Evolutionary conservation across 2,113 vertebrate genomes (phyloP).

Genomic region (Theropithecus gelada): DNA sequence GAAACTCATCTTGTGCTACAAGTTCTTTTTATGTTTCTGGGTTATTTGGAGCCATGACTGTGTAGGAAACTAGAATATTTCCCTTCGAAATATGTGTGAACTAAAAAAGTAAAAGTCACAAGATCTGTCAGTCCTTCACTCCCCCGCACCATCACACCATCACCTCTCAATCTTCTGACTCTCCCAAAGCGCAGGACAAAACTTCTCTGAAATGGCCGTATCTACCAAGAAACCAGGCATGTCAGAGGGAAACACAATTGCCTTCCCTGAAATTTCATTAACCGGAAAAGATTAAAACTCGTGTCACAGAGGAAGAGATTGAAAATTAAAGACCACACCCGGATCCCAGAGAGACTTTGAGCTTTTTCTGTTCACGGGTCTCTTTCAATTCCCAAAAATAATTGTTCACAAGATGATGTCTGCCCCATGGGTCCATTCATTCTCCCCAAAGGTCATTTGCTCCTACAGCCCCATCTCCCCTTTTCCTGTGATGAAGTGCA

Average conservation of each 20-base stretch:
- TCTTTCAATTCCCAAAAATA: neutral
- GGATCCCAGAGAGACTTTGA: neutral
- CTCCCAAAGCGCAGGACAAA: neutral
- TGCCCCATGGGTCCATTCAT: neutral
- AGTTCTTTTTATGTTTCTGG: neutral
- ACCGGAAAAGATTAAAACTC: neutral
- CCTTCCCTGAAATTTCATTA: neutral
- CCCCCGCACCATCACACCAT: neutral
- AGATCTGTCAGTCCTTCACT: neutral
- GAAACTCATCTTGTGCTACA: accelerated
- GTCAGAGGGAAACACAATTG: neutral
- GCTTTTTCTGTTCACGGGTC: neutral
- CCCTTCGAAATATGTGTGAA: neutral
- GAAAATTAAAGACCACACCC: neutral
- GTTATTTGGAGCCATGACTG: neutral
- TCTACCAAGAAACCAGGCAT: neutral
- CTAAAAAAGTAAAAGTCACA: neutral
- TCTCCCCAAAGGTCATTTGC: neutral
- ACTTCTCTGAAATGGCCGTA: neutral
- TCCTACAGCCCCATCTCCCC: neutral
- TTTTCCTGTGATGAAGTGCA: accelerated
- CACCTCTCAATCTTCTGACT: neutral
- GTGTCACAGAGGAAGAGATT: neutral
- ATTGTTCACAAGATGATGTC: neutral
- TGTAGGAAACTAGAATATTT: neutral